Percentiles rank a stretch among this genome's conserved stretches.
Conservation (phyloP, 2,113 vertebrate species). For the Astur gentilis region DNA sequence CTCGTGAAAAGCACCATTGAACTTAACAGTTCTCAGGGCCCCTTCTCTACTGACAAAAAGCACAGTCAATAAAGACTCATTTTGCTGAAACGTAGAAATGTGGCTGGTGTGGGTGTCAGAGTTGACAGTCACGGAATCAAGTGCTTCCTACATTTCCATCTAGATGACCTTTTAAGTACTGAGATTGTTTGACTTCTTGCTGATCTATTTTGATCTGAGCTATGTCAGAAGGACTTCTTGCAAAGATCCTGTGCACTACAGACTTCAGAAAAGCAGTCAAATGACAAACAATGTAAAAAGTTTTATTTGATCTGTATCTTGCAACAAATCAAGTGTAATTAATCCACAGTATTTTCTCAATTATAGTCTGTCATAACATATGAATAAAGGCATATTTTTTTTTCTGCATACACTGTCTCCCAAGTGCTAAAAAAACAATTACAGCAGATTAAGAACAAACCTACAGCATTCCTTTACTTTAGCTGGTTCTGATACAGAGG, state of each 20-base stretch:
- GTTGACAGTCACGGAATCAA: not conserved
- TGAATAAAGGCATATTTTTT: slow-evolving; percentile 7
- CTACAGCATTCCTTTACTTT: slow-evolving; percentile 95
- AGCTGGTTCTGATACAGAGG: slow-evolving; percentile 86
- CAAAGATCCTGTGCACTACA: not conserved
- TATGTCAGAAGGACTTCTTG: not conserved
- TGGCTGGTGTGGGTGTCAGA: not conserved
- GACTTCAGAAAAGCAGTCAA: slow-evolving; percentile 32
- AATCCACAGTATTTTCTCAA: slow-evolving; percentile 57
- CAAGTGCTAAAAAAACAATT: slow-evolving; percentile 36
- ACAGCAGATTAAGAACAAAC: slow-evolving; percentile 89
- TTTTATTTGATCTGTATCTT: slow-evolving; percentile 60
- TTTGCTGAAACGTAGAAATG: not conserved
- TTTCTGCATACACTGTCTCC: slow-evolving; percentile 12
- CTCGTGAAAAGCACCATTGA: not conserved
- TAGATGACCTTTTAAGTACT: not conserved
- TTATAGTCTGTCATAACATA: slow-evolving; percentile 59
- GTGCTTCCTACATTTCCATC: not conserved
- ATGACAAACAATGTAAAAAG: slow-evolving; percentile 56
- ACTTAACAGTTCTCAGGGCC: not conserved
- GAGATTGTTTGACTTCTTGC: not conserved
- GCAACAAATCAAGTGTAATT: slow-evolving; percentile 46
- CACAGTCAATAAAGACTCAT: not conserved
- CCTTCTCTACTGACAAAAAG: not conserved
- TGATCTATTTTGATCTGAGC: not conserved